These are phyloP conservation scores for Oophaga pumilio DNA, from an alignment of 2,113 vertebrate genomes.

Conservation along the genomic window DNA sequence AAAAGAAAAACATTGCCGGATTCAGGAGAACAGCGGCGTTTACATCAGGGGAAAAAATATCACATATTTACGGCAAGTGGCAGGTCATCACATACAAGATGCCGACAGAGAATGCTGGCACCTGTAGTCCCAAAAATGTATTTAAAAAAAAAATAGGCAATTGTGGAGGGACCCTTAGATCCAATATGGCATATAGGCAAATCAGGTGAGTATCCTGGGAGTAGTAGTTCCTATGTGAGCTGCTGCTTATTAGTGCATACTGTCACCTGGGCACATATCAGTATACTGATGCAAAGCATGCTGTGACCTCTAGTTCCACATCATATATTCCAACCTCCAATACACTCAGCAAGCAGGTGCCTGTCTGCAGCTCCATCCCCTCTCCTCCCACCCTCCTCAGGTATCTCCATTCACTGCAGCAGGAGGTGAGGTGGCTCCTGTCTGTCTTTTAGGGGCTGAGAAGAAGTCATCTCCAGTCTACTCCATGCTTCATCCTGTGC, in stretches of 20 bases:
- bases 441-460: constrained; percentile 26
- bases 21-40: too few species aligned
- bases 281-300: not conserved
- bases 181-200: not conserved
- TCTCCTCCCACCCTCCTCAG: not conserved
- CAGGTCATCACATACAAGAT: not conserved
- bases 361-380: not conserved
- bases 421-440: not conserved
- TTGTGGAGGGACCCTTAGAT: not conserved
- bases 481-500: not conserved
- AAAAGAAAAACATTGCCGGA: too few species aligned
- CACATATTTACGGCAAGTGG: too few species aligned
- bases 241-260: not conserved
- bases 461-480: constrained; percentile 30
- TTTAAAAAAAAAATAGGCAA: not conserved
- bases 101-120: not conserved
- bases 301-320: not conserved
- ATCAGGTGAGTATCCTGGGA: not conserved
- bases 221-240: not conserved
- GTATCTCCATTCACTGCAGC: not conserved
- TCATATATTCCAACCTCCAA: not conserved
- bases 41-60: too few species aligned
- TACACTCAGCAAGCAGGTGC: not conserved
- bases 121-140: not conserved
- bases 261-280: not conserved